Evolutionary conservation across 2,797 vertebrate species (phyloP).

Genomic region (Leptatherina wallacei): DNA sequence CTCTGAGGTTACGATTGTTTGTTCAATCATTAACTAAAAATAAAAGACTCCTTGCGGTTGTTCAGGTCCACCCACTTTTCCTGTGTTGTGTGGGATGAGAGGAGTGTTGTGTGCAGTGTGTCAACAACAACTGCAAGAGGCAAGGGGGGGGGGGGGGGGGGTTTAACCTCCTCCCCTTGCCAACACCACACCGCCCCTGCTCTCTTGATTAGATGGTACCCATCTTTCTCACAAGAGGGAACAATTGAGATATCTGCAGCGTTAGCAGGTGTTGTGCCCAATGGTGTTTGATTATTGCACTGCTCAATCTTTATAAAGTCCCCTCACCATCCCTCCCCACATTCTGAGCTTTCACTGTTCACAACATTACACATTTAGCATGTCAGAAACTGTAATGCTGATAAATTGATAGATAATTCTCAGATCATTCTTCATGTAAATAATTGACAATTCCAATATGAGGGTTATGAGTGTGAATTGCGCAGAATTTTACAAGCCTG

Average conservation of each 20-base stretch:
- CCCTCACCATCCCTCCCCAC: conserved; percentile 26
- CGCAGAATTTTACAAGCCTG: conserved; percentile 23
- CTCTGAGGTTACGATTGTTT: conserved; percentile 76
- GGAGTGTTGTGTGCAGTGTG: conserved; percentile 63
- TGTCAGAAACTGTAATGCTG: conserved; percentile 62
- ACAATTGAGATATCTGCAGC: conserved; percentile 65
- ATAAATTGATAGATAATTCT: conserved; percentile 65
- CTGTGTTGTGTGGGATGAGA: conserved; percentile 44
- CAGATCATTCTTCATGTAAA: conserved; percentile 64
- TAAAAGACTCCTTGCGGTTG: conserved; percentile 80
- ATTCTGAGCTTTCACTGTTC: conserved; percentile 54
- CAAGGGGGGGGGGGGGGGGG: not conserved
- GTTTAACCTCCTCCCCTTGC: conserved; percentile 40
- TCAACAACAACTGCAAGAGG: conserved; percentile 69
- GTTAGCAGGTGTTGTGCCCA: conserved; percentile 78
- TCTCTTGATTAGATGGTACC: conserved; percentile 61
- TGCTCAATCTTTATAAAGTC: conserved; percentile 75
- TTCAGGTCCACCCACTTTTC: conserved; percentile 51
- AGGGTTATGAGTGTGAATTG: conserved; percentile 15
- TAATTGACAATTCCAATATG: conserved; percentile 58
- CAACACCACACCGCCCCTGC: conserved; percentile 22
- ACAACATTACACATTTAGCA: conserved; percentile 63
- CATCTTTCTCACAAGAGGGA: conserved; percentile 42
- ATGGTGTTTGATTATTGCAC: conserved; percentile 71
- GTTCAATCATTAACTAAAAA: conserved; percentile 86